Conservation (phyloP, 2,888 invertebrate genomes). For the Tenthredo mesomela region DNA sequence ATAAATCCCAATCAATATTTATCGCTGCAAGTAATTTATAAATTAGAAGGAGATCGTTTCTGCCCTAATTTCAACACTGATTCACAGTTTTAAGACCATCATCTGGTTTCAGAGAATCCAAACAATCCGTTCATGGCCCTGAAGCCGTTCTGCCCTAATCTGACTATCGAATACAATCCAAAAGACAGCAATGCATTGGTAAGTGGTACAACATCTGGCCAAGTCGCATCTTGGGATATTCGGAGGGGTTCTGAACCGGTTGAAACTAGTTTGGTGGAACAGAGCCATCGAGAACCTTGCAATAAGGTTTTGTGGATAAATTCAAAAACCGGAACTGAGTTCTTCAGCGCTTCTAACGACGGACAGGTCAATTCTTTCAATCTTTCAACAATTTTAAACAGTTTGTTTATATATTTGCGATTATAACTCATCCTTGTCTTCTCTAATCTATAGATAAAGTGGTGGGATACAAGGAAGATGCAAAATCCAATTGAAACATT, state of each 20-base stretch:
- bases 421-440: background rate
- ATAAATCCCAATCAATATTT: background rate
- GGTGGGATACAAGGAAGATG: constrained; percentile 90
- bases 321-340: constrained; percentile 96
- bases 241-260: constrained; percentile 91
- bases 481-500: constrained; percentile 86
- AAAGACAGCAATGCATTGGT: constrained; percentile 74
- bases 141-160: constrained; percentile 71
- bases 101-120: constrained; percentile 71
- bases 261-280: constrained; percentile 88
- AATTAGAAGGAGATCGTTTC: background rate
- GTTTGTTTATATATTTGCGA: background rate
- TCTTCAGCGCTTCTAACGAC: constrained; percentile 95
- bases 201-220: constrained; percentile 74
- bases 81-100: background rate
- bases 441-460: constrained; percentile 68
- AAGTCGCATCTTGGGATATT: constrained; percentile 89
- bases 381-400: background rate
- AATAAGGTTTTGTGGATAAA: constrained; percentile 94
- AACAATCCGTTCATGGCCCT: constrained; percentile 72
- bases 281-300: constrained; percentile 93
- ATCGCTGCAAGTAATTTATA: background rate
- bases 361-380: constrained; percentile 89
- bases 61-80: background rate
- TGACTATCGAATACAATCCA: constrained; percentile 74